Evolutionary conservation across 2,113 vertebrate species (phyloP).

Genomic region (Nannospalax galili): DNA sequence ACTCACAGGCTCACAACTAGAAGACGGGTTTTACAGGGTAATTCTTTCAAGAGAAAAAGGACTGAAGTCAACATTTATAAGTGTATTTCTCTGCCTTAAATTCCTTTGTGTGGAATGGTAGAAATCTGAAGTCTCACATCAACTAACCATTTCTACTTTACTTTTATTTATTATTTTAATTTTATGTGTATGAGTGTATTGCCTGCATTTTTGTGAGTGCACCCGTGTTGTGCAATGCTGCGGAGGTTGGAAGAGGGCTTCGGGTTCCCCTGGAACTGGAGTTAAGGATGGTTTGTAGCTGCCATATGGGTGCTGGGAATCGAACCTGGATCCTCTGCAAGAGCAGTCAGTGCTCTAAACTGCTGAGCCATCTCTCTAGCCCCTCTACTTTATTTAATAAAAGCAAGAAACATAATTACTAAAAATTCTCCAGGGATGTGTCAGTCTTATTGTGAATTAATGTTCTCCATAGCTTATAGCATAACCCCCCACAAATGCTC

Average conservation of each 20-base stretch:
- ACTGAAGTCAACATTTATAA: neutral
- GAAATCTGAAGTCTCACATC: conserved; percentile 12
- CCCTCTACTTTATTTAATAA: neutral
- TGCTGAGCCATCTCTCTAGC: too few relatives aligned
- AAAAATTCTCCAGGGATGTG: neutral
- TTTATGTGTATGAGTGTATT: too few relatives aligned
- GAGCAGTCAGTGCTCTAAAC: too few relatives aligned
- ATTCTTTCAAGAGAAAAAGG: neutral
- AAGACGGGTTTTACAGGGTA: neutral
- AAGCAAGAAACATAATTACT: neutral
- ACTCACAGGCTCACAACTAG: neutral
- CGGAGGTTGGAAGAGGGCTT: too few relatives aligned
- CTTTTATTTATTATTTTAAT: too few relatives aligned
- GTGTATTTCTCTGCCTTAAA: neutral
- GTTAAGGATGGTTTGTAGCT: too few relatives aligned
- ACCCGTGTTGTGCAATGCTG: too few relatives aligned
- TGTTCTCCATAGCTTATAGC: neutral
- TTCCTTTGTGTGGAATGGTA: neutral
- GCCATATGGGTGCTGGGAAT: too few relatives aligned
- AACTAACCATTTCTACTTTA: neutral
- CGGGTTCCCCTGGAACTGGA: too few relatives aligned
- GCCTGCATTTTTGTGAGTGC: too few relatives aligned
- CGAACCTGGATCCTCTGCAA: too few relatives aligned
- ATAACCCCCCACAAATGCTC: neutral
- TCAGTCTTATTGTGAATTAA: neutral